Conservation (phyloP, 2,888 invertebrate genomes). For the Synanthedon myopaeformis region DNA sequence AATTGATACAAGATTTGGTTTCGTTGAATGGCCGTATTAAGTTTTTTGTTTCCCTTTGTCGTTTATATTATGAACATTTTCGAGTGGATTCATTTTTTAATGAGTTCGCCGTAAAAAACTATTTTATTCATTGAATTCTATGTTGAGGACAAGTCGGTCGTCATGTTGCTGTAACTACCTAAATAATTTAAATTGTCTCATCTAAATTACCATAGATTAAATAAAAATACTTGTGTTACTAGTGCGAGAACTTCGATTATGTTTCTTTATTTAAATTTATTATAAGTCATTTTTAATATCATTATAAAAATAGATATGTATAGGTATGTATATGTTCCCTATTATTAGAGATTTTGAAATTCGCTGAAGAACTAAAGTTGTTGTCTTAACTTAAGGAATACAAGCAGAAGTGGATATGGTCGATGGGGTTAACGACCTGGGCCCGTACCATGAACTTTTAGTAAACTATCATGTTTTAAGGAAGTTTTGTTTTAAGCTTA, state of each 20-base stretch:
- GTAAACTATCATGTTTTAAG: too few relatives aligned
- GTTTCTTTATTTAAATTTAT: too few relatives aligned
- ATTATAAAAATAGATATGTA: too few relatives aligned
- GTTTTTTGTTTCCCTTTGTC: slow-evolving; percentile 22
- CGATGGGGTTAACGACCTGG: too few relatives aligned
- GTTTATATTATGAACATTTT: slow-evolving; percentile 7
- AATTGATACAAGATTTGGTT: slow-evolving; percentile 60
- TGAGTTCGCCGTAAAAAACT: slow-evolving; percentile 13
- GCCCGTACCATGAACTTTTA: too few relatives aligned
- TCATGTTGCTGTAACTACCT: neutral
- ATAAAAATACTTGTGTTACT: slow-evolving; percentile 7
- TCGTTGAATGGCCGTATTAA: slow-evolving; percentile 39
- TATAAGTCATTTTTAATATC: too few relatives aligned
- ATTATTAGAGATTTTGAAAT: too few relatives aligned
- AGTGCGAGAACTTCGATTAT: neutral
- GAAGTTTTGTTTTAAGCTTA: too few relatives aligned
- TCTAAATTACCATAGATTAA: slow-evolving; percentile 14
- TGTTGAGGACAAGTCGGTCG: neutral
- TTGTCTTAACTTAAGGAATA: too few relatives aligned
- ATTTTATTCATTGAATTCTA: neutral
- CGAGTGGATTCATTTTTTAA: slow-evolving; percentile 17
- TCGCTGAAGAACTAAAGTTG: too few relatives aligned
- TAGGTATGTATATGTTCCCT: too few relatives aligned
- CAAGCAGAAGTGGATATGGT: too few relatives aligned
- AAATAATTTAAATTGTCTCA: neutral